Base-by-base conservation (phyloP, 2,113 vertebrate species). In the Malurus cyaneus region DNA sequence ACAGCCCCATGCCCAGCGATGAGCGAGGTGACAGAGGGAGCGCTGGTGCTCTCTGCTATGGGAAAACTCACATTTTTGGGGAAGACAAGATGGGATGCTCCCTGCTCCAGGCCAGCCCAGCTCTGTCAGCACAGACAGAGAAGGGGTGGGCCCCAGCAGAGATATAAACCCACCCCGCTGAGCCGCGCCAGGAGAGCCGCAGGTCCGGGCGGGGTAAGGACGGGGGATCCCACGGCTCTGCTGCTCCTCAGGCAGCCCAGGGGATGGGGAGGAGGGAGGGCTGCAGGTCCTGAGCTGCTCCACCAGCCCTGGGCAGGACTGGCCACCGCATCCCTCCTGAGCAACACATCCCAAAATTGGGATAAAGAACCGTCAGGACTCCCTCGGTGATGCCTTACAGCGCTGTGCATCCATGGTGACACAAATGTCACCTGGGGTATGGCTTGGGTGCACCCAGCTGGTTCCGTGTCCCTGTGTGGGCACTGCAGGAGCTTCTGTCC, bases 301-400 rank as follows among this genome's bases (percentile, higher is more conserved):
- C 50, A 19, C 25, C 73, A 77, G 59, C 42, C 81, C 47, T 2
- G 0, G 46, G 70, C 71, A 74, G 87, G 46, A 59, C 23, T 18
- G 52, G 9, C 12, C 4, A 53, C 19, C 1, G 4, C 1, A 0
- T 14, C 62, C 42, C 46, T 70, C 46, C 44, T 34, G 5, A 41
- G 44, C 0, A 2, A 26, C 7, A 3, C 44, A 5, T 36, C 65
- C 66, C 71, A 18, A 49, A 73, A 10, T 5, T 1, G 6, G 59
- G 56, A 14, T 3, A 6, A n/a, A 61, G 54, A 7, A 7, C 19
- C 8, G 0, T 0, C 0, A 7, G 80, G 31, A 9, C 8, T 13
- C 70, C 3, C 11, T 49, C 0, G 0, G 50, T 1, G 56, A 2
- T 47, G 28, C 39, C 64, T 23, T 3, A 1, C 20, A 23, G 6